phyloP scores from a whole-genome alignment of 2,113 vertebrate species.

The Dipodomys ordii region DNA sequence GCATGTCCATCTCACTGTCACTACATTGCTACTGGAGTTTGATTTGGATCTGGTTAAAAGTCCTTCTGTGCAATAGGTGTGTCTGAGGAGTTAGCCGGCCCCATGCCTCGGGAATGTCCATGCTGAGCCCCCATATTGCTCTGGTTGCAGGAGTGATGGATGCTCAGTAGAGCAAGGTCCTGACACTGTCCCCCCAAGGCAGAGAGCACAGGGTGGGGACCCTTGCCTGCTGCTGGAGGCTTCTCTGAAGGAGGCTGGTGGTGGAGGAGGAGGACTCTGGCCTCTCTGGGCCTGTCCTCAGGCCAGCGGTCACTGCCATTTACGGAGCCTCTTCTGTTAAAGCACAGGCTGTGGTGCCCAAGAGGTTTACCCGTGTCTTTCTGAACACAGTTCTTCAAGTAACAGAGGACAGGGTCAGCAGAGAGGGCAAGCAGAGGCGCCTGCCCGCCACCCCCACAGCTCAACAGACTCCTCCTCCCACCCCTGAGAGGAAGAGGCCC shows the following conservation, averaged over 20 bases:
- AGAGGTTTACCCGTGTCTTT: not conserved
- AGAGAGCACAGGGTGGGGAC: not conserved
- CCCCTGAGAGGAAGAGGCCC: not conserved
- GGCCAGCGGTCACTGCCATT: not conserved
- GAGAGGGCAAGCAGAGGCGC: not conserved
- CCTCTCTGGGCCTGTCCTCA: not conserved
- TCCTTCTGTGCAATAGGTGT: slow-evolving; percentile 53
- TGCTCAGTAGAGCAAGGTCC: not conserved
- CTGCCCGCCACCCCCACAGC: not conserved
- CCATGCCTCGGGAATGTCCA: not conserved
- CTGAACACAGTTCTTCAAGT: not conserved
- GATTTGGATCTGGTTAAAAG: slow-evolving; percentile 60
- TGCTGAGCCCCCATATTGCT: not conserved
- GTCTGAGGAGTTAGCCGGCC: not conserved
- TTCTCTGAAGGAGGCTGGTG: no score
- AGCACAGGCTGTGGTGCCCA: not conserved
- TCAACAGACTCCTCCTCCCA: not conserved
- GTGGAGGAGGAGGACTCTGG: not conserved
- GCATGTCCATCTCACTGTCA: slow-evolving; percentile 65
- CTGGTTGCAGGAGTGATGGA: not conserved
- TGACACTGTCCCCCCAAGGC: not conserved
- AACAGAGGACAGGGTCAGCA: not conserved
- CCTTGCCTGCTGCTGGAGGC: not conserved
- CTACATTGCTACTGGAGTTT: slow-evolving; percentile 60
- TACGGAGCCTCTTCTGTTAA: not conserved